These are phyloP conservation scores for Sceliomorpha sp. DNA, from an alignment of 2,888 invertebrate genomes.

Conservation along the genomic window DNA sequence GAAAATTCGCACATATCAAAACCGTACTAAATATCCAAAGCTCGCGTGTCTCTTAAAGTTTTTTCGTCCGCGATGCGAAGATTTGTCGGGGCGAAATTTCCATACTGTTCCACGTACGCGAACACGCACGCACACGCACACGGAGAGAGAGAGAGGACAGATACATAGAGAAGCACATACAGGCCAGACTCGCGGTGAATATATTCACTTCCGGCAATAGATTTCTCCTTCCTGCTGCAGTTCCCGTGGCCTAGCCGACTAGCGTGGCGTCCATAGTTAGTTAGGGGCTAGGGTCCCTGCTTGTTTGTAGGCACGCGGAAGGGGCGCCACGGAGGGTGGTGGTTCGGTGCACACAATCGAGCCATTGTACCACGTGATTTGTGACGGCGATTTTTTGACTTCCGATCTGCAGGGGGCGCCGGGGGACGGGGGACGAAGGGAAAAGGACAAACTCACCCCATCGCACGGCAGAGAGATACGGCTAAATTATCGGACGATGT, in stretches of 20 bases:
- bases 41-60: constrained; percentile 34
- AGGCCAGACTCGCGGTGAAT: constrained; percentile 70
- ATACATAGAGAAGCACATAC: constrained; percentile 59
- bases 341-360: constrained; percentile 74
- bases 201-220: constrained; percentile 80
- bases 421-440: constrained; percentile 32
- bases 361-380: constrained; percentile 79
- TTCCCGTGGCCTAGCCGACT: constrained; percentile 54
- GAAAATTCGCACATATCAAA: background rate
- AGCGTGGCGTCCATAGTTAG: constrained; percentile 67
- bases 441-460: constrained; percentile 49
- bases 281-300: constrained; percentile 65
- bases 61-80: constrained; percentile 50
- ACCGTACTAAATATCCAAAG: constrained; percentile 23
- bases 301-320: constrained; percentile 59
- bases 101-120: constrained; percentile 66
- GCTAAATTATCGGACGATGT: constrained; percentile 68
- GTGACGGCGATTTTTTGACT: constrained; percentile 79
- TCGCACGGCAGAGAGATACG: constrained; percentile 62
- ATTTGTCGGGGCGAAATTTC: constrained; percentile 69
- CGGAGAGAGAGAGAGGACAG: constrained; percentile 36
- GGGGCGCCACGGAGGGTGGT: constrained; percentile 46
- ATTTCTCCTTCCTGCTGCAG: constrained; percentile 70
- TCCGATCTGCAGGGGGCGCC: constrained; percentile 65
- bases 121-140: constrained; percentile 46